phyloP scores from a whole-genome alignment of 2,888 invertebrate genomes.

The Dasypolia templi region DNA sequence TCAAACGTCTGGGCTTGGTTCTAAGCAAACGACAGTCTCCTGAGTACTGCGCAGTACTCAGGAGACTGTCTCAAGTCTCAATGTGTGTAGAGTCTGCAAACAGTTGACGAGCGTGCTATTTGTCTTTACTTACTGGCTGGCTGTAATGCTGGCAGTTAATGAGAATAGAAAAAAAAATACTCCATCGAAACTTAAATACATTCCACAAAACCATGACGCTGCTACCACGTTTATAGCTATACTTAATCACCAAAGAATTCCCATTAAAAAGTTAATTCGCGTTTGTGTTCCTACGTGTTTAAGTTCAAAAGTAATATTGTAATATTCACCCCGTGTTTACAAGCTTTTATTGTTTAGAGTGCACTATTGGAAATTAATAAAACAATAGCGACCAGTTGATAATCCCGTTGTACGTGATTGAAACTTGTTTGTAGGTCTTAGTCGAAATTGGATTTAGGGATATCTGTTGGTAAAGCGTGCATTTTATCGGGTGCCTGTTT shows the following conservation, averaged over 20 bases:
- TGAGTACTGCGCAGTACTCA: constrained; percentile 11
- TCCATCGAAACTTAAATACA: not conserved
- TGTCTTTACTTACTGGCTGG: constrained; percentile 2
- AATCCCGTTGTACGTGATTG: constrained; percentile 15
- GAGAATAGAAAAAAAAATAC: not conserved
- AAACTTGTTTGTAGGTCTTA: constrained; percentile 12
- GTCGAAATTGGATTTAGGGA: not conserved
- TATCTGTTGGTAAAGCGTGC: not conserved
- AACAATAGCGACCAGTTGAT: not conserved
- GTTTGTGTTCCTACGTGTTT: constrained; percentile 19
- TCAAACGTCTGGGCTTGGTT: not conserved
- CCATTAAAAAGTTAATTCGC: constrained; percentile 30
- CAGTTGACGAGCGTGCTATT: constrained; percentile 7
- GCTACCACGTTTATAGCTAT: constrained; percentile 36
- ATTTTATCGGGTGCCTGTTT: not conserved
- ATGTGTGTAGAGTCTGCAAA: constrained; percentile 13
- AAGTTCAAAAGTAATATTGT: constrained; percentile 2
- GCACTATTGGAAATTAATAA: constrained; percentile 10
- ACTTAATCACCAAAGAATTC: constrained; percentile 51
- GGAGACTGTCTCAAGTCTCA: constrained; percentile 17
- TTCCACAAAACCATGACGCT: constrained; percentile 26
- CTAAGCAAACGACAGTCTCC: not conserved
- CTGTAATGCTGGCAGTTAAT: not conserved
- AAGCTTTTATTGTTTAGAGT: not conserved
- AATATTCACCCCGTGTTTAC: not conserved